These are phyloP conservation scores for Drosophila jambulina DNA, from an alignment of 1,140 invertebrate species.

Conservation along the genomic window DNA sequence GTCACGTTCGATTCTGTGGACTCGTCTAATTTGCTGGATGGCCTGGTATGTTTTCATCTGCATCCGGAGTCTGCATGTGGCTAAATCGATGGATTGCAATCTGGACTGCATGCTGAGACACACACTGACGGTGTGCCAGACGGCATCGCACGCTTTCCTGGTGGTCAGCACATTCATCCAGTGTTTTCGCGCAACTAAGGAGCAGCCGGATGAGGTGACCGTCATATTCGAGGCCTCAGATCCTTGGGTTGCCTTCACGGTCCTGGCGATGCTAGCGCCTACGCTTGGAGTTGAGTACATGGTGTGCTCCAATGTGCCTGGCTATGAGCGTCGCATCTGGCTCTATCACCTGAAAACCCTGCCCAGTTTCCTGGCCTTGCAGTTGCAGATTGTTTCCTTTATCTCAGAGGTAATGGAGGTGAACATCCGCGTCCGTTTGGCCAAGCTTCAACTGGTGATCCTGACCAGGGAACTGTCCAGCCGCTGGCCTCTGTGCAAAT, in stretches of 20 bases:
- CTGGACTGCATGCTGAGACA: constrained; percentile 54
- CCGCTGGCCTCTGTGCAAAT: constrained; percentile 11
- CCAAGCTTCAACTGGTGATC: constrained; percentile 22
- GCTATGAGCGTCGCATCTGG: not conserved
- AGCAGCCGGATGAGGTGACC: not conserved
- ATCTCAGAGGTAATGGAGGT: constrained; percentile 47
- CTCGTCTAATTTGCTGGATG: constrained; percentile 35
- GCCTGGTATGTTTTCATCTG: constrained; percentile 40
- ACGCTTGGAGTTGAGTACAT: constrained; percentile 2
- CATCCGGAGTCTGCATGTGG: not conserved
- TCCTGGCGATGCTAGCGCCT: constrained; percentile 26
- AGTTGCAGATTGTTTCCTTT: constrained; percentile 57
- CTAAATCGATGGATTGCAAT: constrained; percentile 6
- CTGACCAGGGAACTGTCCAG: constrained; percentile 28
- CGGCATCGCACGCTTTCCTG: constrained; percentile 35
- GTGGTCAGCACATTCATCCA: constrained; percentile 46
- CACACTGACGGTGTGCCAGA: constrained; percentile 24
- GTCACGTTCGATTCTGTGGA: constrained; percentile 14
- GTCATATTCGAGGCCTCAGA: not conserved
- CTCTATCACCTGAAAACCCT: constrained; percentile 20
- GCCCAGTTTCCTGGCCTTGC: constrained; percentile 46
- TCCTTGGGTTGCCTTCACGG: constrained; percentile 10
- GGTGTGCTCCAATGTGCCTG: not conserved
- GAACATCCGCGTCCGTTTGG: constrained; percentile 27
- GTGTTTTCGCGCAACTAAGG: not conserved